Percentiles rank a stretch among this genome's conserved stretches.
phyloP scores from a whole-genome alignment of 2,888 invertebrate genomes.

The Caenorhabditis sp. region DNA sequence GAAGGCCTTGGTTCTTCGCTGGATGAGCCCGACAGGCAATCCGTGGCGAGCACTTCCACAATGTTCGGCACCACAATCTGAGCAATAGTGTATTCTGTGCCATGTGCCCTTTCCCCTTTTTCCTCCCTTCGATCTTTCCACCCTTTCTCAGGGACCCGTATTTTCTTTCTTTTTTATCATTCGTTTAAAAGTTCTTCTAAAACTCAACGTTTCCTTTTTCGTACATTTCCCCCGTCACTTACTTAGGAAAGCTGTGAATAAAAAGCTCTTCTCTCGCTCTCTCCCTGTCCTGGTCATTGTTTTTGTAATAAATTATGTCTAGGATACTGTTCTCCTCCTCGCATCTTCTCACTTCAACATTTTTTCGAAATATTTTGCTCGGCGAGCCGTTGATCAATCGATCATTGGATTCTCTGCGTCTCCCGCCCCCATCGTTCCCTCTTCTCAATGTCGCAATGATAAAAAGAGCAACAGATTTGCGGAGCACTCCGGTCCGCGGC shows the following conservation, averaged over 20 bases:
- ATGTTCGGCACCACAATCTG: conserved; percentile 24
- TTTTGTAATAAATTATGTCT: conserved; percentile 41
- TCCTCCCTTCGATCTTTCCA: background rate
- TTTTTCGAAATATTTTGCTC: conserved; percentile 2
- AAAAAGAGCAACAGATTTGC: conserved; percentile 33
- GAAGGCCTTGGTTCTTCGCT: background rate
- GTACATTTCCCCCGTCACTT: background rate
- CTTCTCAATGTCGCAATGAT: conserved; percentile 36
- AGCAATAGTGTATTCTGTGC: conserved; percentile 9
- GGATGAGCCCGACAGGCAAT: conserved; percentile 26
- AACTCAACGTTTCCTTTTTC: background rate
- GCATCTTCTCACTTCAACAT: background rate
- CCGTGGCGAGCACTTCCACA: conserved; percentile 24
- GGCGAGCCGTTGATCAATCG: conserved; percentile 32
- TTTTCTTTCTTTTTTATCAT: background rate
- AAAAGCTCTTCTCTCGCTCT: conserved; percentile 6
- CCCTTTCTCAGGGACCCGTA: background rate
- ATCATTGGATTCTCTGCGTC: conserved; percentile 29
- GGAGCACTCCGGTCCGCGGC: conserved; percentile 4
- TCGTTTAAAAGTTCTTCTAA: background rate
- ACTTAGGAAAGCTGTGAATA: conserved; percentile 21
- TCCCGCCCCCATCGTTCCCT: conserved; percentile 1
- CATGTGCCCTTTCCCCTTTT: background rate
- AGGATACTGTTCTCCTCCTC: conserved; percentile 3
- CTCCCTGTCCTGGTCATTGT: conserved; percentile 9